Conservation (phyloP, 1,140 invertebrate genomes). For the Aphis gossypii region DNA sequence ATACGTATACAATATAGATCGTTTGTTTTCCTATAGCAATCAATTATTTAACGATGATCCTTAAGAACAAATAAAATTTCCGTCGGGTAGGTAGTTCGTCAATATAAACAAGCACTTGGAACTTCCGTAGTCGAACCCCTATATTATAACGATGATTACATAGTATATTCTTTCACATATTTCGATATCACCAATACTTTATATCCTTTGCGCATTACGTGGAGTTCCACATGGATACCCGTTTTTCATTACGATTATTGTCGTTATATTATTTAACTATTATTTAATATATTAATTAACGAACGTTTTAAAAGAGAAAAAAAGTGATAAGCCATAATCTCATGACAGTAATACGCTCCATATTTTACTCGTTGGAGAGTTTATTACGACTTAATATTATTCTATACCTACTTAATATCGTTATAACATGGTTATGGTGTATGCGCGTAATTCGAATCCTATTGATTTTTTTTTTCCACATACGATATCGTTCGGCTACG, state of each 20-base stretch:
- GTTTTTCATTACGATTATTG: no score
- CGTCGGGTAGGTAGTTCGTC: not conserved
- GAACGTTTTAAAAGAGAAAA: not conserved
- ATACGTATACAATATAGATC: not conserved
- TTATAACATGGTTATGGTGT: not conserved
- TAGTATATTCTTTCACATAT: no score
- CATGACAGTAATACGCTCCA: not conserved
- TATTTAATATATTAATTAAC: not conserved
- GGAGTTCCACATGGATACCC: no score
- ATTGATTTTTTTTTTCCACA: constrained; percentile 4
- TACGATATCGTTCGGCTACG: not conserved
- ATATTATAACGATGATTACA: no score
- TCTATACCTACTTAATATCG: constrained; percentile 1
- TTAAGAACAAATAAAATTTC: not conserved
- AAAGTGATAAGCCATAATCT: not conserved
- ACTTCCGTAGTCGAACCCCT: not conserved
- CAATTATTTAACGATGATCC: not conserved
- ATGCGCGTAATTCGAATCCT: not conserved
- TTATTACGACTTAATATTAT: not conserved
- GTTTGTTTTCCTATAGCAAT: not conserved
- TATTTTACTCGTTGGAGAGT: not conserved
- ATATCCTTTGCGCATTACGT: no score
- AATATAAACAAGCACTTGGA: not conserved
- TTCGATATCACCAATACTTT: no score
- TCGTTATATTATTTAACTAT: not conserved